Evolutionary conservation across 2,113 vertebrate genomes (phyloP), one percentile per base, ranked within the genome.

Genomic region (Pelvicachromis taeniatus): DNA sequence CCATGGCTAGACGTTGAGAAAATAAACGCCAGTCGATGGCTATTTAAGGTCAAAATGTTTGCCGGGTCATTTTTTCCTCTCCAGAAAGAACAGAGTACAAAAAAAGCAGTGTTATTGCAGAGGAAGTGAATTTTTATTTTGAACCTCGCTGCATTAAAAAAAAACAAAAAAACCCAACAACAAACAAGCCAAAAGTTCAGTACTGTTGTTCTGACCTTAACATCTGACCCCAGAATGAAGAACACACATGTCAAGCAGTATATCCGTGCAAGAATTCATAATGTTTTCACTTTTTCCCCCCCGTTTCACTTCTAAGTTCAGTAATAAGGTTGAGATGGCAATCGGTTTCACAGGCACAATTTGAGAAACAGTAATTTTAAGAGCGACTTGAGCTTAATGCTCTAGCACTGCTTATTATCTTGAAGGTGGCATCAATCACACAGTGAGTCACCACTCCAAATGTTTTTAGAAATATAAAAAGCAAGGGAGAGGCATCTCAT

Each of bases 351-450:
- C 38, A 45, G 12, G 68, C 56, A 53, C 29, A 77, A 61, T 87
- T 73, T 83, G 52, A 59, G 42, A 58, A 52, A 80, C 31, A 80
- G 29, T 50, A 7, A 33, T 65, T 80, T 26, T 45, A n/a, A 84
- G 63, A 52, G 48, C 86, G 33, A 85, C 45, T 75, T 75, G 35
- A 56, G 53, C 73, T 70, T 73, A 84, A 77, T 80, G 78, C 58
- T 80, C 50, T 12, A 23, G 55, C 4, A 12, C 40, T 50, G 59
- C 79, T 88, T 55, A 82, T 90, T 77, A 89, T 87, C 29, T 50
- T 42, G 19, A 26, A 81, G 58, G 75, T 83, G 80, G 61, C 70
- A 85, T 85, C 86, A 78, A 85, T 81, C 55, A 81, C 40, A 79
- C 54, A 54, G 6, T 26, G 21, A 78, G 10, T 85, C 38, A 56